Conservation (phyloP, 1,140 invertebrate genomes). For the Euura lappo region DNA sequence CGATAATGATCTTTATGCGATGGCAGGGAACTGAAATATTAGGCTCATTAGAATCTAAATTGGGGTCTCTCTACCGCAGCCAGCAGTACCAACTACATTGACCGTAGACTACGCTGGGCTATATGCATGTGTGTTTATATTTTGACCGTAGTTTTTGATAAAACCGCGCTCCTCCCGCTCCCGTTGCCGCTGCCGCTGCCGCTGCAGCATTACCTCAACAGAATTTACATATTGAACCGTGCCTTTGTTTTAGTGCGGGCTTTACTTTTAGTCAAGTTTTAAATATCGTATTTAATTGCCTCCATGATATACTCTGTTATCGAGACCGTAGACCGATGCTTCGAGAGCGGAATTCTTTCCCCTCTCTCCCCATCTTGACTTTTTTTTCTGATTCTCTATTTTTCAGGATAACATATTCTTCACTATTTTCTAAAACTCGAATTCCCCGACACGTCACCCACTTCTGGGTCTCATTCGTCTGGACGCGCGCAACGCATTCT, state of each 20-base stretch:
- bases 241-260: constrained; percentile 44
- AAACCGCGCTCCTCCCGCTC: constrained; percentile 33
- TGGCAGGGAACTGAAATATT: constrained; percentile 49
- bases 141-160: constrained; percentile 48
- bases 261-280: constrained; percentile 24
- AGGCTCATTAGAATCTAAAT: constrained; percentile 55
- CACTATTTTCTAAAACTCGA: too few relatives aligned
- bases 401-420: too few relatives aligned
- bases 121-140: constrained; percentile 40
- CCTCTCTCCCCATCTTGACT: too few relatives aligned
- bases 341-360: too few relatives aligned
- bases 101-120: constrained; percentile 9
- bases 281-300: constrained; percentile 46
- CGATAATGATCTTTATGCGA: constrained; percentile 56
- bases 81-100: background rate
- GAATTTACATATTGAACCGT: constrained; percentile 43
- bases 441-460: too few relatives aligned
- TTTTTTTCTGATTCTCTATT: too few relatives aligned
- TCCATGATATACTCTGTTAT: constrained; percentile 8
- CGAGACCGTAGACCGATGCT: too few relatives aligned
- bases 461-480: too few relatives aligned
- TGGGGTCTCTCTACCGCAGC: constrained; percentile 33
- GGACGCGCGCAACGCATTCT: too few relatives aligned
- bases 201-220: constrained; percentile 5
- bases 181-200: too few relatives aligned